phyloP scores from a whole-genome alignment of 2,113 vertebrate genomes.

The Donacobius atricapilla region DNA sequence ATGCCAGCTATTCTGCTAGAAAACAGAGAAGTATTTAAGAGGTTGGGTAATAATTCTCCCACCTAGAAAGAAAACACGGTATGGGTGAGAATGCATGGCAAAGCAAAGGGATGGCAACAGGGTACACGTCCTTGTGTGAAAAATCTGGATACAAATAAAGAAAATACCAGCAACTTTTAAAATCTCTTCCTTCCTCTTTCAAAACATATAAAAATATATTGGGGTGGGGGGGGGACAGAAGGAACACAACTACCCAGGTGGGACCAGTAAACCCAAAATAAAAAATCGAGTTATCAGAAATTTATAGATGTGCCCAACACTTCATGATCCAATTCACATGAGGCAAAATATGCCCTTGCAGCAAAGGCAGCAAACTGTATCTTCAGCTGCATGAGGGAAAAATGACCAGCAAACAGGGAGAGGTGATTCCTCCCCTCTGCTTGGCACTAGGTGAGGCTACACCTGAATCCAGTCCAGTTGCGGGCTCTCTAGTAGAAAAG shows the following conservation, averaged over 20 bases:
- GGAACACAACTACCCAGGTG: neutral
- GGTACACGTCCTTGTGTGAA: neutral
- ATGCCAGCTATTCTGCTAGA: neutral
- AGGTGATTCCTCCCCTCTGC: neutral
- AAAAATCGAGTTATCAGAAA: neutral
- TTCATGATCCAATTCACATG: neutral
- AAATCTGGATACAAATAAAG: neutral
- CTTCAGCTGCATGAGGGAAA: neutral
- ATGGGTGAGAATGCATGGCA: neutral
- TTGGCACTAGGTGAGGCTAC: neutral
- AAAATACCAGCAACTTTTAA: neutral
- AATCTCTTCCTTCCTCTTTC: neutral
- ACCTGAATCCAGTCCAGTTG: neutral
- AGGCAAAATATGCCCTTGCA: neutral
- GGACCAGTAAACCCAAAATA: neutral
- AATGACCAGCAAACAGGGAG: neutral
- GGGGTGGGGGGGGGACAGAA: fast-evolving
- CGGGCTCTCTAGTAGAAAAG: neutral
- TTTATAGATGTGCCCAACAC: neutral
- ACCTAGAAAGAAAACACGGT: neutral
- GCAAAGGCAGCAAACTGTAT: neutral
- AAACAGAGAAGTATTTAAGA: neutral
- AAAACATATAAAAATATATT: neutral
- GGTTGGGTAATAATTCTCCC: neutral
- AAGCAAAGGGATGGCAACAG: neutral